Base-by-base conservation (phyloP, 30 jellyfish, hydroid and myxozoan genomes). In the Sanderia malayensis region DNA sequence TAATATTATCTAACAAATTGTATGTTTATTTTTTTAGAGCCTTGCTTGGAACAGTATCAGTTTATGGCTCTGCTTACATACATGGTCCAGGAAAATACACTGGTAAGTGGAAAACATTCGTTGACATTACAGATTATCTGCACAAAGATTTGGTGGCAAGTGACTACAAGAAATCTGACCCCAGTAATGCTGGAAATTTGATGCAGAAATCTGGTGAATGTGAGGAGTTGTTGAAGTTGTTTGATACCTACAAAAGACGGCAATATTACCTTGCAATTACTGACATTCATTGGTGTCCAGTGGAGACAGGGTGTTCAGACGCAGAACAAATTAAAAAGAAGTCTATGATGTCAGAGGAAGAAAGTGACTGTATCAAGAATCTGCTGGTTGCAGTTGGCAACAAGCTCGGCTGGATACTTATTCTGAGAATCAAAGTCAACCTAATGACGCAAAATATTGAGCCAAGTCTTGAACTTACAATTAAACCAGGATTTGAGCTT, bases 271-370 rank as follows among this genome's bases (percentile, higher is more conserved):
- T 65, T 0, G 81, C 89, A 31, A 78, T 66, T 17, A 78, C 81
- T 13, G 74, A 61, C 6, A 41, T 65, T 20, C 31, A 29, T 9
- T 78, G 89, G 89, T 78, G 89, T 55, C 89, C 89, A 46, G 64
- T 49, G 3, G 27, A 2, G 7, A 4, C 24, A 49, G 64, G 18
- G 18, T 30, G 53, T 20, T 18, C 41, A 0, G 27, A 46, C 28
- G 25, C 67, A 0, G 15, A 46, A 25, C 23, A 21, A 0, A 13
- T 6, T 21, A 18, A 2, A 6, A 17, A 4, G 18, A 30, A 41
- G 21, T n/a, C n/a, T n/a, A 70, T 22, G 2, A 29, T 13, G 1
- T 9, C 47, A 0, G 44, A n/a, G 28, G 17, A 20, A 7, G 61
- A 59, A 46, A 27, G 0, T 31, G 45, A 22, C 2, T 29, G 24